Evolutionary conservation across 2,888 invertebrate species (phyloP).

Genomic region (Sycophila texana): DNA sequence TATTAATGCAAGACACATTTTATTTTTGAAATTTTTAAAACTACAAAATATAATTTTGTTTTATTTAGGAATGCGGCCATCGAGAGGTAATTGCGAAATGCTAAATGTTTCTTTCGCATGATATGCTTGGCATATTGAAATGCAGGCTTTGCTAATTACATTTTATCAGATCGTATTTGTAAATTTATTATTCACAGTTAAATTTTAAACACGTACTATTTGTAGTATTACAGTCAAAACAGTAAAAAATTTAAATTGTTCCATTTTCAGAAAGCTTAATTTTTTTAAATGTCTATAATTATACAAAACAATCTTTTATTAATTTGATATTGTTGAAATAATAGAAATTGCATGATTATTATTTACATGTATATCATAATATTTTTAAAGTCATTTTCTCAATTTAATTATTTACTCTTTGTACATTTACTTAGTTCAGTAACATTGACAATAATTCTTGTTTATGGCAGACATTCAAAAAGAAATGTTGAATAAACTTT

Average conservation of each 20-base stretch:
- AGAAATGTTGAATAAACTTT: constrained; percentile 39
- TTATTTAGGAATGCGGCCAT: constrained; percentile 77
- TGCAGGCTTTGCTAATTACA: constrained; percentile 53
- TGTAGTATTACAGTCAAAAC: constrained; percentile 9
- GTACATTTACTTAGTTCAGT: constrained; percentile 25
- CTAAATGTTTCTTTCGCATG: constrained; percentile 68
- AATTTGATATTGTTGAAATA: constrained; percentile 15
- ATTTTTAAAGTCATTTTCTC: constrained; percentile 31
- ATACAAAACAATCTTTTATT: constrained; percentile 5
- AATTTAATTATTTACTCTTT: constrained; percentile 17
- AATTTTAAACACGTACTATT: constrained; percentile 27
- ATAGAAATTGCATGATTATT: constrained; percentile 48
- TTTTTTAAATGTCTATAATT: constrained; percentile 32
- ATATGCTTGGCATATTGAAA: constrained; percentile 58
- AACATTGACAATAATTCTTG: constrained; percentile 35
- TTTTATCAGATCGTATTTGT: constrained; percentile 34
- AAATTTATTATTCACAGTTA: constrained; percentile 40
- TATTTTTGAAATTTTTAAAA: constrained; percentile 54
- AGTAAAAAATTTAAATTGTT: constrained; percentile 28
- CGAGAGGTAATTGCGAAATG: constrained; percentile 75
- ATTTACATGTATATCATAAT: constrained; percentile 31
- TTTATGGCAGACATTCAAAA: constrained; percentile 33
- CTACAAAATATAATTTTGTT: constrained; percentile 70
- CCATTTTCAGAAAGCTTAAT: constrained; percentile 37
- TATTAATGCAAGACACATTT: constrained; percentile 41